Base-by-base conservation (phyloP, 2,888 invertebrate species). In the Danaus chrysippus region DNA sequence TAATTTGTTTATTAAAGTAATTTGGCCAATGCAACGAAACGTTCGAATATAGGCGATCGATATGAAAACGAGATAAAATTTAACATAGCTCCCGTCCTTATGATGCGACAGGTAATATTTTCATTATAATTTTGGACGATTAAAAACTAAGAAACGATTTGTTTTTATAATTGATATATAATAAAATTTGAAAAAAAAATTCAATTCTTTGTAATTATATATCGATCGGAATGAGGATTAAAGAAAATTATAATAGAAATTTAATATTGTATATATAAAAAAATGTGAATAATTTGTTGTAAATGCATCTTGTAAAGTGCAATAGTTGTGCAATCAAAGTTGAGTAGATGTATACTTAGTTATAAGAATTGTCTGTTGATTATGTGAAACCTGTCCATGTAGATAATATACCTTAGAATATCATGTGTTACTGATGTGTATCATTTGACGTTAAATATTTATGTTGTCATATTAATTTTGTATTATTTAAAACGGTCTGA, bases 241-340 rank as follows among this genome's bases (percentile, higher is more conserved):
- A 34, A 41, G n/a, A 65, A 49, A 56, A 52, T 42, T 54, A 49
- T 55, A 42, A 61, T 55, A 60, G 63, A 61, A 62, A 56, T 53
- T 54, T 64, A 68, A 83, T 79, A 84, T 84, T 82, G 85, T 89
- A 87, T 74, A 76, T 71, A 34, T 34, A 34, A 34, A 75, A 70
- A 77, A 74, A 62, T 89, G 89, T 90, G 85, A 87, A 90, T 88
- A 86, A 78, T 78, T 87, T 87, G 87, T 90, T 91, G 88, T 91
- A 90, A 87, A 87, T 87, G 87, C 86, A 85, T 86, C 86, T 87
- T 89, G 86, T 88, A 87, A 89, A 89, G 88, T 87, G 88, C 87
- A 87, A 86, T 88, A 88, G 88, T 84, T 82, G 88, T 88, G 89
- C 86, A 87, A 87, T 87, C 86, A 76, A 82, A 83, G 88, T 88